Conservation (phyloP, 2,113 vertebrate species). For the Myrmophylax atrothorax region DNA sequence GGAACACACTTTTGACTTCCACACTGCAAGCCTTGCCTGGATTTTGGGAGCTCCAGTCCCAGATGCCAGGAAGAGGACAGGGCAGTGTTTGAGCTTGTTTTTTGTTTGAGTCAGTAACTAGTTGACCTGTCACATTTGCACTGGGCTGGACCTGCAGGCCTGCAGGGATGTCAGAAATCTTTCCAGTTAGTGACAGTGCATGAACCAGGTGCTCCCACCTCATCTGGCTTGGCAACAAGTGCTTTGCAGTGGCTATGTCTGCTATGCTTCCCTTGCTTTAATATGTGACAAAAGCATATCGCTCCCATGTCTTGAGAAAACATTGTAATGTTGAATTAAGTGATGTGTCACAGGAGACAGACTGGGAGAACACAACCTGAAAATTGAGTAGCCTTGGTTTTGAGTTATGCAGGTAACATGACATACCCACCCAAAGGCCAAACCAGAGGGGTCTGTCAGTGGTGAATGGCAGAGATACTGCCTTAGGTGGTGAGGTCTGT, state of each 20-base stretch:
- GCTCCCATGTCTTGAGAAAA: not conserved
- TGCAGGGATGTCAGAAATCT: not conserved
- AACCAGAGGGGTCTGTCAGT: not conserved
- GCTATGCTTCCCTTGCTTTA: not conserved
- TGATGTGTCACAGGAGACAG: not conserved
- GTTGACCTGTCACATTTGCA: accelerated
- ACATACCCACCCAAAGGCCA: accelerated
- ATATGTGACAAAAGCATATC: not conserved
- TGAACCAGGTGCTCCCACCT: not conserved
- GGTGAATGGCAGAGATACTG: accelerated
- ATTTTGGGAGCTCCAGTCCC: not conserved
- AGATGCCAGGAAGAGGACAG: not conserved
- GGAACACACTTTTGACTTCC: not conserved
- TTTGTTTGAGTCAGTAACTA: not conserved
- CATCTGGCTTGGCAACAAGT: not conserved
- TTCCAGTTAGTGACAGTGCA: not conserved
- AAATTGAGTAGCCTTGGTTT: not conserved
- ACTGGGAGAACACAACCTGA: not conserved
- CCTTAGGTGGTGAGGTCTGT: accelerated
- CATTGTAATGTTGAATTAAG: not conserved
- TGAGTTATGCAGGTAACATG: not conserved
- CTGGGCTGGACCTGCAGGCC: not conserved
- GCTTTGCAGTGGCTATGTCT: not conserved
- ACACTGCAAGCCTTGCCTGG: not conserved
- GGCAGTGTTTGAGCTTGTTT: not conserved